Base-by-base conservation (phyloP, 1,140 invertebrate genomes). In the Drosophila parabipectinata region DNA sequence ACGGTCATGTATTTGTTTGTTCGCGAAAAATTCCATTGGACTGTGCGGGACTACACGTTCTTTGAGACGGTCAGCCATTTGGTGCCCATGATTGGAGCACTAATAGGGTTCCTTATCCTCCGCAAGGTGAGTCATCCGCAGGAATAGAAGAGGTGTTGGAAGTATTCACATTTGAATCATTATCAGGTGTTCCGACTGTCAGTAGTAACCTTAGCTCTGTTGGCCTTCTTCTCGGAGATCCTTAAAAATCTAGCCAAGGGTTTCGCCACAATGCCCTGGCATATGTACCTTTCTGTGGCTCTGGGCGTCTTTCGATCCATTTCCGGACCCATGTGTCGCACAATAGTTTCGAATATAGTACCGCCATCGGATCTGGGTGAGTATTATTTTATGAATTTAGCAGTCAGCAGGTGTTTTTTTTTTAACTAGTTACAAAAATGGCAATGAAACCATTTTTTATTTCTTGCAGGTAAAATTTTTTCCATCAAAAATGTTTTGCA, bases 21-120 rank as follows among this genome's bases (percentile, higher is more conserved):
- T 6, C 94, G 94, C 56, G 93, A 94, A 32, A 94, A 94, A 82
- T 93, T 96, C 15, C 93, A 94, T 21, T 96, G 95, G 95, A 92
- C 93, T 18, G 92, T 95, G 54, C 81, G 93, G 41, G 92, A 95
- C 39, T 96, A 93, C 64, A 94, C 93, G 0, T 91, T 93, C 54
- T 95, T 92, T 74, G 93, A 92, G 24, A 91, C 92, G 64, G 92
- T 80, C 51, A 92, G 56, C 72, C 92, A 90, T 90, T 90, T 93
- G 26, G 74, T 91, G 0, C 91, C 92, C 6, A 93, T 94, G 80
- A 63, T 93, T 24, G 94, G 94, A 0, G 93, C 93, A 0, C 81
- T 93, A 6, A 68, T 94, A 26, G 93, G 93, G 0, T 92, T 94
- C 2, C 84, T 92, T 7, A 26, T 95, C 2, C 78, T 94, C 3